Base-by-base conservation (phyloP, 2,113 vertebrate species). In the Agapornis roseicollis region DNA sequence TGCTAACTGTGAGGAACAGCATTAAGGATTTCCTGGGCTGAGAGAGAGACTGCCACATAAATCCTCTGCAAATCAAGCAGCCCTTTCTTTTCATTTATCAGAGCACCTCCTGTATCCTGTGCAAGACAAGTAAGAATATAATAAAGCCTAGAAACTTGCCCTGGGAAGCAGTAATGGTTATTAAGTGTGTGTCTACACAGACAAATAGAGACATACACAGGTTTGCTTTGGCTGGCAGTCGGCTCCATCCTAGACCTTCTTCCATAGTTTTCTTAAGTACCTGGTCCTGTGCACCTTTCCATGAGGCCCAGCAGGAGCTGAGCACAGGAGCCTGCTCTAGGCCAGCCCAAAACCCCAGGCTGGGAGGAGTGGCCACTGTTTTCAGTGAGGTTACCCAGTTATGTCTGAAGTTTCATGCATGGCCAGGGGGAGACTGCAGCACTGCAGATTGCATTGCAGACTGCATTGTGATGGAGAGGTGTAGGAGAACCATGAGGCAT, bases 401-500 rank as follows among this genome's bases (percentile, higher is more conserved):
- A 41, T 33, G 1, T 1, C 24, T 88, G 66, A 76, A 44, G 33
- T 78, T 72, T 93, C 81, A 52, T 0, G 2, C 9, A 7, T 33
- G 71, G 73, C 37, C 0, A 0, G 7, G 41, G 39, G 52, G 27
- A 89, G 17, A 25, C 49, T 44, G 52, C 56, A 88, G 77, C 52
- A 31, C 53, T 77, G 49, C 64, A 83, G 53, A 33, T 10, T 0
- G 0, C 39, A 65, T 31, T 44, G 58, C 42, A 58, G 53, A 20
- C n/a, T 58, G 66, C 37, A 16, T 49, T 69, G 53, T 41, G 49
- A 82, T 44, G 19, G 82, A 58, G 18, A 61, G 14, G 29, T 5
- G 16, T 39, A 65, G 53, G 24, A 73, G 66, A 88, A 65, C 56
- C 44, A 37, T 0, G 0, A 46, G 29, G 18, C 1, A 0, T 0